Percentiles rank a stretch among this genome's conserved stretches.
Conservation (phyloP, 35 echinoderm and acorn worm species). For the Ophiothrix spiculata region DNA sequence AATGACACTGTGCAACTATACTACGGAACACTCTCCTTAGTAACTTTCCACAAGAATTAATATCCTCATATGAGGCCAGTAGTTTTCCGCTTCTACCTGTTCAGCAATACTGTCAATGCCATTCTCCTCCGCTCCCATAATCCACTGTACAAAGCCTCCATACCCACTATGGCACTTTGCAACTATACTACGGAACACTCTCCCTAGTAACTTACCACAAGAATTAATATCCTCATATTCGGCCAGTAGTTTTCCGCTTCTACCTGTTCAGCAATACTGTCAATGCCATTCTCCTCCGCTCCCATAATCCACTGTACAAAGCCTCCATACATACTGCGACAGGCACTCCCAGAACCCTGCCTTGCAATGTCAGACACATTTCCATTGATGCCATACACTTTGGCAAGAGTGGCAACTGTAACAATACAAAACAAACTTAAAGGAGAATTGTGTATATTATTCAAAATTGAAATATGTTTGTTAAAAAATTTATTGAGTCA, state of each 20-base stretch:
- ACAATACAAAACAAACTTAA: slow-evolving; percentile 1
- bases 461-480: too few species aligned
- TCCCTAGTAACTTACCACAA: slow-evolving; percentile 95
- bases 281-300: slow-evolving; percentile 40
- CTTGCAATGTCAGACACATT: slow-evolving; percentile 93
- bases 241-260: slow-evolving; percentile 82
- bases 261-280: slow-evolving; percentile 75
- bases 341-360: slow-evolving; percentile 96
- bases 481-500: too few species aligned
- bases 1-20: too few species aligned
- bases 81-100: slow-evolving; percentile 65
- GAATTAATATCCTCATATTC: slow-evolving; percentile 82
- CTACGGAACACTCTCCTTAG: too few species aligned
- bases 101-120: slow-evolving; percentile 74
- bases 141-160: slow-evolving; percentile 92
- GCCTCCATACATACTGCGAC: slow-evolving; percentile 89
- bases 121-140: slow-evolving; percentile 51
- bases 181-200: too few species aligned
- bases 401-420: slow-evolving; percentile 76
- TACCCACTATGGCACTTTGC: too few species aligned
- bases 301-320: slow-evolving; percentile 92
- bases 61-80: slow-evolving; percentile 93
- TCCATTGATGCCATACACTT: slow-evolving; percentile 68
- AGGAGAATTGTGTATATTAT: too few species aligned
- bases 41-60: slow-evolving; percentile 87